These are phyloP conservation scores for Nycteola revayana DNA, from an alignment of 2,888 invertebrate species.

Conservation along the genomic window DNA sequence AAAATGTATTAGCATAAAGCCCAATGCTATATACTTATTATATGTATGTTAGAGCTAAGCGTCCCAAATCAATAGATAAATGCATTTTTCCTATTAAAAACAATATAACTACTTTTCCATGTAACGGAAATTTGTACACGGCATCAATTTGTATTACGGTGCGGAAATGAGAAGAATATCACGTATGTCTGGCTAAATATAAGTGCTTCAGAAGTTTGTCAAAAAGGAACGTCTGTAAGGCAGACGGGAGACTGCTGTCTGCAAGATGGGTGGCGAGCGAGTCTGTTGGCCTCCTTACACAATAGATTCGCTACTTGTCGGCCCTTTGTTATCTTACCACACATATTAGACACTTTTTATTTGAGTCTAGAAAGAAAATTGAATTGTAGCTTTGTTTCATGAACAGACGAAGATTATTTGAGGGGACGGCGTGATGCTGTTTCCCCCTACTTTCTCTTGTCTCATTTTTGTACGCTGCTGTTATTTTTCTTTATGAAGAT, in stretches of 20 bases:
- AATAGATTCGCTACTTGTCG: slow-evolving; percentile 39
- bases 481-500: no score
- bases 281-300: slow-evolving; percentile 32
- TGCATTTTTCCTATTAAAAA: no score
- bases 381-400: slow-evolving; percentile 30
- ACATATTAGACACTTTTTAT: slow-evolving; percentile 41
- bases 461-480: no score
- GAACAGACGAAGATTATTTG: no score
- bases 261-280: slow-evolving; percentile 13
- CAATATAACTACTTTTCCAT: no score
- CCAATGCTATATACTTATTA: no score
- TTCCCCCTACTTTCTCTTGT: no score
- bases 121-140: no score
- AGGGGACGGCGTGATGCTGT: no score
- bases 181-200: slow-evolving; percentile 10
- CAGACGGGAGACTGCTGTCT: slow-evolving; percentile 24
- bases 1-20: no score
- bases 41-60: no score
- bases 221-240: slow-evolving; percentile 31
- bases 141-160: background rate
- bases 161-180: slow-evolving; percentile 1
- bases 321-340: slow-evolving; percentile 45
- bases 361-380: slow-evolving; percentile 36
- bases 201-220: slow-evolving; percentile 16
- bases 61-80: no score